Base-by-base conservation (phyloP, 2,888 invertebrate species). In the Drosophila borealis region DNA sequence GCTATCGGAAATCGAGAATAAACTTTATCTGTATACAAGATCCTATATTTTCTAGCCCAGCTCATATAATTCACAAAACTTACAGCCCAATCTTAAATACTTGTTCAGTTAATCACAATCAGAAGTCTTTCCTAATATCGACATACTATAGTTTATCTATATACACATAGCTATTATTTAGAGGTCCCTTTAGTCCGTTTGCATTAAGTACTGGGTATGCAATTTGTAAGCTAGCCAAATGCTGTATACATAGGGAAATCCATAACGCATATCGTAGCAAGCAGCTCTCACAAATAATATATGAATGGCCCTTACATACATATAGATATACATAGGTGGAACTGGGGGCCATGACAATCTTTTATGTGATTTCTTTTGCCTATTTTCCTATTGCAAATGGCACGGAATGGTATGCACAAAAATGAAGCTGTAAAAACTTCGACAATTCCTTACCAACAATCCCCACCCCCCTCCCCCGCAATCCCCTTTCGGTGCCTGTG, bases 311-410 rank as follows among this genome's bases (percentile, higher is more conserved):
- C 37, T 29, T 19, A 70, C 45, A 60, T 48, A 42, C 6, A 29
- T 3, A 49, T 10, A 34, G 0, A 42, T 11, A 29, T 10, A 57
- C 34, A 45, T 55, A 55, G 34, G 55, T 49, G 37, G 36, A 45
- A 49, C 46, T 21, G 49, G 50, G 45, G 57, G 60, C 63, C 68
- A 67, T 72, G 81, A 80, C 80, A 75, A 80, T 82, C 85, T 78
- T 85, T 85, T 85, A 83, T 86, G 78, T 74, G 86, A 83, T 83
- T 83, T 74, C 83, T 67, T 79, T 76, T 74, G 76, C 69, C 70
- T 56, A 70, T 66, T 78, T 69, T 56, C 10, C 29, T 78, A 67
- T 72, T 75, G 79, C 72, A 78, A 78, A 75, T 78, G 72, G 72
- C 48, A 69, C 48, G 69, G 73, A 73, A 73, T 60, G 55, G 45